Conservation (phyloP, 2,113 vertebrate species). For the Planiliza haematocheilus region DNA sequence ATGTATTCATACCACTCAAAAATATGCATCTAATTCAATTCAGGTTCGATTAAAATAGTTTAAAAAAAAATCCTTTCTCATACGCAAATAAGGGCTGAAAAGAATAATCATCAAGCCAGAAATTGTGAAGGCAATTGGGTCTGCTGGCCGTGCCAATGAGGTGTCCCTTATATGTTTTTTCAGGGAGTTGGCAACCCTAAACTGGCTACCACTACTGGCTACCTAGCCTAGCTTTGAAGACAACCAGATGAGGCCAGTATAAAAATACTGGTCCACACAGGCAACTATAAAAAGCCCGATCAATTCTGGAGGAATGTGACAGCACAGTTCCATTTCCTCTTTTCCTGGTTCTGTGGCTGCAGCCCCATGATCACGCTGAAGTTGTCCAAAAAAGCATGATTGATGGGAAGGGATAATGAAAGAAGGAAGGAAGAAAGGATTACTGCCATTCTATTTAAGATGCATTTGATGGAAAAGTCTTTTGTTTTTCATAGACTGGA, state of each 20-base stretch:
- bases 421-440: conserved; percentile 27
- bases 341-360: conserved; percentile 7
- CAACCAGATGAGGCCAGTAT: conserved; percentile 7
- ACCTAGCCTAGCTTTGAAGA: conserved; percentile 6
- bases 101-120: too few species aligned
- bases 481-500: not conserved
- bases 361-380: conserved; percentile 22
- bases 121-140: too few species aligned
- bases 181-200: too few species aligned
- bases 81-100: too few species aligned
- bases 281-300: conserved; percentile 39
- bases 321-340: conserved; percentile 20
- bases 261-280: conserved; percentile 27
- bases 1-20: too few species aligned
- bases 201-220: not conserved
- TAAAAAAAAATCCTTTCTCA: too few species aligned
- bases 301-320: conserved; percentile 59
- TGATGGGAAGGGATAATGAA: conserved; percentile 53
- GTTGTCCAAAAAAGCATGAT: conserved; percentile 37
- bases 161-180: too few species aligned
- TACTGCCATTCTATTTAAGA: conserved; percentile 38
- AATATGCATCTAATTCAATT: too few species aligned
- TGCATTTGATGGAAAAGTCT: conserved; percentile 15
- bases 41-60: too few species aligned
- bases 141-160: too few species aligned